A percentile compares a stretch with the other conserved stretches of the same genome.
These are phyloP conservation scores for Camponotus floridanus DNA, from an alignment of 1,140 invertebrate species.

Conservation along the genomic window DNA sequence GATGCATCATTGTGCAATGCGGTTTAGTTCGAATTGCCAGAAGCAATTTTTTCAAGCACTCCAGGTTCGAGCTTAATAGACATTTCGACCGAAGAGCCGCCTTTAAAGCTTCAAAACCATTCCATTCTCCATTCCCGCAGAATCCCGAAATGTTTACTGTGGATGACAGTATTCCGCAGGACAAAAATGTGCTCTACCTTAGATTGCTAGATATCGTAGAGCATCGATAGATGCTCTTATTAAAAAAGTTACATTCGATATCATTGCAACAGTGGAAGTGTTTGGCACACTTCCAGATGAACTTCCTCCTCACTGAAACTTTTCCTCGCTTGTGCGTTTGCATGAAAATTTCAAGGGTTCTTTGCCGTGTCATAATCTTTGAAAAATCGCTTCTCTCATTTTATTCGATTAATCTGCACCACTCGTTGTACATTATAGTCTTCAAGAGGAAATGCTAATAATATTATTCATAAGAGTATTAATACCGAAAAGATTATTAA, in stretches of 20 bases:
- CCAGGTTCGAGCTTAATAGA: constrained; percentile 21
- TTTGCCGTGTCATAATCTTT: not conserved
- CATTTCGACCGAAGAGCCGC: not conserved
- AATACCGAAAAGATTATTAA: constrained; percentile 2
- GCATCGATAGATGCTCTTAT: constrained; percentile 46
- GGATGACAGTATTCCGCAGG: not conserved
- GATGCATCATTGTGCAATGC: not conserved
- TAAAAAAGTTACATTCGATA: constrained; percentile 51
- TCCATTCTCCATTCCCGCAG: not conserved
- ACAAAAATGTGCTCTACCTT: not conserved
- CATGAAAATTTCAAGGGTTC: constrained; percentile 43
- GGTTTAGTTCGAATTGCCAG: constrained; percentile 35
- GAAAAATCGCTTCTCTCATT: constrained; percentile 25
- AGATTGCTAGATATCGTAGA: not conserved
- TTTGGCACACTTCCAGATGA: constrained; percentile 63
- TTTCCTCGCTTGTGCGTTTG: constrained; percentile 45
- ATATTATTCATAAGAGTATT: constrained; percentile 7
- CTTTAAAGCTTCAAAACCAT: not conserved
- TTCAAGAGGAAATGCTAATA: not conserved
- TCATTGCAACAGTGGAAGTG: constrained; percentile 51
- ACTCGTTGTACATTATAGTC: not conserved
- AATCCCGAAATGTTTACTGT: constrained; percentile 45
- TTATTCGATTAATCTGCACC: constrained; percentile 42
- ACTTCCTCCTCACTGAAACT: constrained; percentile 25
- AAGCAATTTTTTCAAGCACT: constrained; percentile 48